A percentile compares a stretch with the other conserved stretches of the same genome.
Evolutionary conservation across 2,797 vertebrate genomes (phyloP).

Genomic region (Mormyrus proboscirostris): DNA sequence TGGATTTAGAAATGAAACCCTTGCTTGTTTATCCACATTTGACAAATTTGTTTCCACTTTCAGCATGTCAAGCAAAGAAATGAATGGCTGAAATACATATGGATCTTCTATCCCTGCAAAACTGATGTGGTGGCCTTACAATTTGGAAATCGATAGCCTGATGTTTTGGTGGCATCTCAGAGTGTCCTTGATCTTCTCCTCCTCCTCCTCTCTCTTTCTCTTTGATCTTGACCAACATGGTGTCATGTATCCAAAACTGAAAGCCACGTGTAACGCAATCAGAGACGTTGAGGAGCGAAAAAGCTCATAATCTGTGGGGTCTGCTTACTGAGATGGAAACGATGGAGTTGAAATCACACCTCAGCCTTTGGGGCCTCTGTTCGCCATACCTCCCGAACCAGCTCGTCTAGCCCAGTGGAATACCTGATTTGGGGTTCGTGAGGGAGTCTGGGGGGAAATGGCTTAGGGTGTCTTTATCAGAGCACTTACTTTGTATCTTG

Average conservation of each 20-base stretch:
- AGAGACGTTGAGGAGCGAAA: background rate
- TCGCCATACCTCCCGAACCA: background rate
- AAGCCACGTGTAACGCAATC: background rate
- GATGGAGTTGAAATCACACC: background rate
- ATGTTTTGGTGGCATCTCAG: background rate
- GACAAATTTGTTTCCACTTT: background rate
- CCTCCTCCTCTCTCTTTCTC: background rate
- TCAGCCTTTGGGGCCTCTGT: background rate
- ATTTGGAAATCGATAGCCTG: constrained; percentile 4
- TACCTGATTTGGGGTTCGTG: background rate
- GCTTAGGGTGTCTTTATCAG: background rate
- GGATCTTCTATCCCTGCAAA: background rate
- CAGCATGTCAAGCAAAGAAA: background rate
- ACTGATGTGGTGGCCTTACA: background rate
- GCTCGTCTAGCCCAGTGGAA: background rate
- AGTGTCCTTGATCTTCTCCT: background rate
- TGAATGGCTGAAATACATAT: background rate
- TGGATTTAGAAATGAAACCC: background rate
- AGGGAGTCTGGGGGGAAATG: background rate
- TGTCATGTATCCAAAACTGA: background rate
- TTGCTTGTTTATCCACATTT: constrained; percentile 1
- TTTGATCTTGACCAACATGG: background rate
- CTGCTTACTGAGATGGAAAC: background rate
- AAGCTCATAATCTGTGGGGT: background rate
- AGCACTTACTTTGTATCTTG: background rate